A percentile compares a stretch with the other conserved stretches of the same genome.
phyloP scores from a whole-genome alignment of 2,113 vertebrate genomes.

The Trachemys scripta region DNA sequence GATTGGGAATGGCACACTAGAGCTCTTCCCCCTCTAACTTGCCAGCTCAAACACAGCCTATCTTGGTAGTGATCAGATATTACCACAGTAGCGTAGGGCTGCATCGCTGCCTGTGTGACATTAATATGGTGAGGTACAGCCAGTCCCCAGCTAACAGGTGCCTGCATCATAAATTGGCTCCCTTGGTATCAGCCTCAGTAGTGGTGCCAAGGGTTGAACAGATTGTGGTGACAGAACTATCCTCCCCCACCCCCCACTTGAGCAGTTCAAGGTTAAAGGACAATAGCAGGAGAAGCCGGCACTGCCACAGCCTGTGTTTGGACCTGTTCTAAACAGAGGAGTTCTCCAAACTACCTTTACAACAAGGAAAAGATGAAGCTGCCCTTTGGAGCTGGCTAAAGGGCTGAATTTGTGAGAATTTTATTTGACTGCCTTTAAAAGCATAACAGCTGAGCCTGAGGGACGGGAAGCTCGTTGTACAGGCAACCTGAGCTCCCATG shows the following conservation, averaged over 20 bases:
- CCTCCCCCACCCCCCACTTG: too few relatives aligned
- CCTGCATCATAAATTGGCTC: not conserved
- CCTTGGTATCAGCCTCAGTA: accelerated
- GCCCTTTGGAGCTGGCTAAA: not conserved
- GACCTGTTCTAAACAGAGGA: accelerated
- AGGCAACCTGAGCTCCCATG: accelerated
- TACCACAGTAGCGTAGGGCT: accelerated
- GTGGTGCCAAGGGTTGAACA: not conserved
- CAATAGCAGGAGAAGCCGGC: not conserved
- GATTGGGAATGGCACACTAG: not conserved
- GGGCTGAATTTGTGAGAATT: accelerated
- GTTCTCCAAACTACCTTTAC: not conserved
- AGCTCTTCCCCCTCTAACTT: too few relatives aligned
- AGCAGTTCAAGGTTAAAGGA: accelerated
- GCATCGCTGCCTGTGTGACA: not conserved
- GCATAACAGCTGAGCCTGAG: not conserved
- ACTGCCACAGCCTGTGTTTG: accelerated
- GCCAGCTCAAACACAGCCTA: not conserved
- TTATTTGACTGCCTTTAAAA: accelerated
- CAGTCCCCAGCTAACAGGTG: not conserved
- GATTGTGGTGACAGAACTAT: accelerated
- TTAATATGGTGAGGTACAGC: not conserved
- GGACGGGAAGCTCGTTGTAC: not conserved
- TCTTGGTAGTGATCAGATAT: not conserved
- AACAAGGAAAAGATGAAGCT: not conserved